Conservation (phyloP, 2,888 invertebrate genomes). For the Epistrophe eligans region DNA sequence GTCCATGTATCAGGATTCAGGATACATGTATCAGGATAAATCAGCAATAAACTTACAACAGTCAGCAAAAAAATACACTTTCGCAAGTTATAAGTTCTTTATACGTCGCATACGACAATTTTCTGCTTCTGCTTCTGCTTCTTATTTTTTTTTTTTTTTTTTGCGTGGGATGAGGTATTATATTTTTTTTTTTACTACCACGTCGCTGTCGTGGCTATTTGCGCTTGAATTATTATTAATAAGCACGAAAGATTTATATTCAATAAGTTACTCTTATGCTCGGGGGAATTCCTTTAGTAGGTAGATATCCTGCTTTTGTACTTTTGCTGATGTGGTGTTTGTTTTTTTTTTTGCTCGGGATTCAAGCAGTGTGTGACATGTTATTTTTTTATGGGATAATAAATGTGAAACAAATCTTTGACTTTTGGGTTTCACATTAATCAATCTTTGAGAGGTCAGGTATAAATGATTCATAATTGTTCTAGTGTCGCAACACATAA, state of each 20-base stretch:
- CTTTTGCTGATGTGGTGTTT: constrained; percentile 6
- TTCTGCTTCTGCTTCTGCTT: not conserved
- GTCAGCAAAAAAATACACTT: constrained; percentile 61
- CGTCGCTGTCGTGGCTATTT: constrained; percentile 55
- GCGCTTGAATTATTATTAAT: constrained; percentile 74
- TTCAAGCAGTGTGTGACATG: constrained; percentile 15
- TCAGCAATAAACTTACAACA: constrained; percentile 67
- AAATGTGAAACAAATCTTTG: constrained; percentile 21
- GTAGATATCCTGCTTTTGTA: constrained; percentile 27
- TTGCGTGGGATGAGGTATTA: constrained; percentile 53
- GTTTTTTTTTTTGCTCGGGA: constrained; percentile 14
- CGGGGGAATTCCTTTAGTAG: constrained; percentile 45
- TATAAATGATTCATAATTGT: constrained; percentile 25
- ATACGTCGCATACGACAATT: constrained; percentile 1
- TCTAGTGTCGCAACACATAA: not conserved
- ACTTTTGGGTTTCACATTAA: not conserved
- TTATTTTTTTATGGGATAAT: constrained; percentile 29
- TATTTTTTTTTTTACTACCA: constrained; percentile 49
- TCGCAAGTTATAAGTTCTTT: constrained; percentile 38
- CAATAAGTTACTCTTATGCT: constrained; percentile 66
- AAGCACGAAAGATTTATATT: constrained; percentile 62
- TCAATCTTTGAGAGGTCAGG: not conserved
- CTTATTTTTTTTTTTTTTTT: not conserved
- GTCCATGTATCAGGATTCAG: constrained; percentile 2
- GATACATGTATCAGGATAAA: constrained; percentile 34